Percentiles rank a stretch among this genome's conserved stretches.
phyloP scores from a whole-genome alignment of 2,113 vertebrate species.

The Urocynchramus pylzowi region DNA sequence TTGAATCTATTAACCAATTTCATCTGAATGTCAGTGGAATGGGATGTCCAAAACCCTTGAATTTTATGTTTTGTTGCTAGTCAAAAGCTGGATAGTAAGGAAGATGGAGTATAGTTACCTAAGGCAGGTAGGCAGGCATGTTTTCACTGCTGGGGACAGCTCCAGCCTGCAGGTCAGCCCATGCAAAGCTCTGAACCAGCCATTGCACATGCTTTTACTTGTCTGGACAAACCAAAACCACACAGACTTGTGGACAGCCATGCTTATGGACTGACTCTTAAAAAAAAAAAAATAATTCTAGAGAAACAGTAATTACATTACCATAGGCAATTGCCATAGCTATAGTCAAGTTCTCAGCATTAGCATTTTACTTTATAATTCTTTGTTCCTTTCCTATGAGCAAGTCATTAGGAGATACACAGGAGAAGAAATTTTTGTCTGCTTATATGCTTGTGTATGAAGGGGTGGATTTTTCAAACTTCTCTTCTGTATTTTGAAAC shows the following conservation, averaged over 20 bases:
- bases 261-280: background rate
- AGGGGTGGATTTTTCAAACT: background rate
- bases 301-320: background rate
- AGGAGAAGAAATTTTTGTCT: background rate
- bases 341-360: background rate
- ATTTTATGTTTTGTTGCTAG: background rate
- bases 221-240: background rate
- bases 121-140: background rate
- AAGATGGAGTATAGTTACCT: background rate
- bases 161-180: background rate
- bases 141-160: background rate
- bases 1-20: background rate
- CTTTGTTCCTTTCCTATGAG: background rate
- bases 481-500: background rate
- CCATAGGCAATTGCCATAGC: fast-evolving
- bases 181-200: background rate
- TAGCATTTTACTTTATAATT: background rate
- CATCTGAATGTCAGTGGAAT: background rate
- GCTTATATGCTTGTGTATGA: background rate
- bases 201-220: background rate
- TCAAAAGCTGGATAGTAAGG: background rate
- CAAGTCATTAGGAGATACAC: background rate
- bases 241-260: background rate
- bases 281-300: background rate
- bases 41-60: background rate